Evolutionary conservation across 2,888 invertebrate species (phyloP), one percentile per base, ranked within the genome.

Genomic region (Pegoplata infirma): DNA sequence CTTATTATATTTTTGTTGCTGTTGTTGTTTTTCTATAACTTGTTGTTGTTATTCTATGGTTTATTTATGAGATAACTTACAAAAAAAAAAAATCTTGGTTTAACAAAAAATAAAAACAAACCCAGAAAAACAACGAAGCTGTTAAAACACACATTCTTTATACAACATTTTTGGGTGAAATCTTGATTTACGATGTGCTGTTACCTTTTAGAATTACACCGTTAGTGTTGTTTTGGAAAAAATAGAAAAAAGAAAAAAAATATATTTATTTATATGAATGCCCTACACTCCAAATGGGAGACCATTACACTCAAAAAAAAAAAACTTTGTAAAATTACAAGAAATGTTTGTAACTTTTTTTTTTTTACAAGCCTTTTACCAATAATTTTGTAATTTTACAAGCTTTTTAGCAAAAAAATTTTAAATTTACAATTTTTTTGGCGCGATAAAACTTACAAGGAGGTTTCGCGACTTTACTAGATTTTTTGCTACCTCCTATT

Each of bases 151-250:
- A 56, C 56, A 56, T 56, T 67, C 46, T 49, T 61, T 61, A n/a
- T 51, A 59, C 14, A 4, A 36, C 21, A 53, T 59, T 67, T 63
- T 64, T 53, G 56, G 44, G 46, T 53, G 66, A 76, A 81, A 80
- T 81, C 81, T 78, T 81, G 80, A 81, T 80, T 80, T 78, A 81
- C 81, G 78, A 76, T 80, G 74, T 69, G 69, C 53, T 78, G 71
- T 78, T 80, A 77, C 67, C 49, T 80, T 75, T 69, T 67, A 72
- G 21, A 56, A 21, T 53, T 59, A 61, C 61, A 71, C 77, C 77
- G 80, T 77, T 80, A 72, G 51, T 71, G 44, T 51, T 25, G 40
- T 53, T 40, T 32, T 69, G 32, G 3, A 32, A 32, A 32, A n/a
- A n/a, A n/a, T n/a, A n/a, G n/a, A n/a, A n/a, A n/a, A n/a, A n/a